A percentile compares a stretch with the other conserved stretches of the same genome.
phyloP scores from a whole-genome alignment of 2,888 invertebrate genomes.

The Drosophila seclusa region DNA sequence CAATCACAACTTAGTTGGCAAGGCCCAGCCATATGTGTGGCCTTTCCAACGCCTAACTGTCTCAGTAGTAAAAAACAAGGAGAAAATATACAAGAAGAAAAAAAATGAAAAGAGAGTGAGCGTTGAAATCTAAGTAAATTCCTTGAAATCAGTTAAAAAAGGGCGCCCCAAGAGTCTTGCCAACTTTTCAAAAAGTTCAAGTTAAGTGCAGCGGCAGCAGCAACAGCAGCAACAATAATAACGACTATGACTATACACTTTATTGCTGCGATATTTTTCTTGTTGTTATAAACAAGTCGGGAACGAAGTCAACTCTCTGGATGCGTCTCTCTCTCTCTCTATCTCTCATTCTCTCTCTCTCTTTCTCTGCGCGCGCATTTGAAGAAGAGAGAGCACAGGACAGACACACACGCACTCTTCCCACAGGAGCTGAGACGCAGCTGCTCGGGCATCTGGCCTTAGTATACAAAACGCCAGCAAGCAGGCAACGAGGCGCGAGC shows the following conservation, averaged over 20 bases:
- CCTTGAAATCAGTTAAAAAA: slow-evolving; percentile 60
- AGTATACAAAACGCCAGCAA: slow-evolving; percentile 70
- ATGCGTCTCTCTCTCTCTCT: slow-evolving; percentile 29
- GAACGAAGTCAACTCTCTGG: slow-evolving; percentile 40
- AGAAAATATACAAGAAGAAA: slow-evolving; percentile 10
- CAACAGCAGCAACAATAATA: slow-evolving; percentile 32
- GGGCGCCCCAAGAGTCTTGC: slow-evolving; percentile 42
- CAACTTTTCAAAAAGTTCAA: slow-evolving; percentile 69
- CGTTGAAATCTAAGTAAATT: slow-evolving; percentile 55
- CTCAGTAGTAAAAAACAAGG: slow-evolving; percentile 34
- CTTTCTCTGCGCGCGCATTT: slow-evolving; percentile 68
- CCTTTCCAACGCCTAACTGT: slow-evolving; percentile 56
- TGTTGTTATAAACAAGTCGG: slow-evolving; percentile 68
- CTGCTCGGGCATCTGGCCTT: slow-evolving; percentile 67
- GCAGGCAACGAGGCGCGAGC: slow-evolving; percentile 48
- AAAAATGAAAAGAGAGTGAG: slow-evolving; percentile 12
- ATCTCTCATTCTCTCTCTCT: slow-evolving; percentile 19
- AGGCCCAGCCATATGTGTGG: slow-evolving; percentile 43
- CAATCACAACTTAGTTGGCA: slow-evolving; percentile 21
- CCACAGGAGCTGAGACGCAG: slow-evolving; percentile 70
- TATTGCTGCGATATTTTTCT: slow-evolving; percentile 16
- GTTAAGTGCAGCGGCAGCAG: slow-evolving; percentile 64
- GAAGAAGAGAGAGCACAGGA: slow-evolving; percentile 29
- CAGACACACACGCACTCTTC: slow-evolving; percentile 49
- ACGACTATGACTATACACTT: slow-evolving; percentile 34